Evolutionary conservation across 1,140 invertebrate genomes (phyloP).

Genomic region (Ganaspis sp.): DNA sequence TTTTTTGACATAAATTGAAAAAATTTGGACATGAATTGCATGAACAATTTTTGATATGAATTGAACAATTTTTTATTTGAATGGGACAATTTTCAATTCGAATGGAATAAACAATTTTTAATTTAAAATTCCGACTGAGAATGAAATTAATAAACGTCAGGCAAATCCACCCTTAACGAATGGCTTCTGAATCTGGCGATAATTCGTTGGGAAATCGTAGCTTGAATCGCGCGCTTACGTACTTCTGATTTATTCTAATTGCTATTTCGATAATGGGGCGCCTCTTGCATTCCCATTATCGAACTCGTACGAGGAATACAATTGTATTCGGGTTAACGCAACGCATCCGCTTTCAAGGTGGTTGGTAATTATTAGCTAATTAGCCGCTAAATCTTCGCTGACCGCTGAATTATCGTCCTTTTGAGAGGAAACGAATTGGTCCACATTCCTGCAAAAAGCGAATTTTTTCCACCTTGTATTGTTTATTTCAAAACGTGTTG

Average conservation of each 20-base stretch:
- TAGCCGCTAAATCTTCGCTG: conserved; percentile 72
- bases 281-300: conserved; percentile 75
- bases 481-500: too few species aligned
- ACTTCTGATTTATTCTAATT: conserved; percentile 76
- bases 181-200: conserved; percentile 44
- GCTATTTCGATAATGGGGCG: conserved; percentile 75
- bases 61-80: too few species aligned
- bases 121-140: neutral
- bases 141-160: conserved; percentile 19
- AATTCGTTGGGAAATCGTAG: conserved; percentile 63
- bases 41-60: too few species aligned
- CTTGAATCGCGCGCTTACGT: conserved; percentile 59
- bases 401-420: conserved; percentile 69
- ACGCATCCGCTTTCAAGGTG: conserved; percentile 60
- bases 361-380: conserved; percentile 74
- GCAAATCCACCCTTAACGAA: conserved; percentile 52
- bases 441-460: conserved; percentile 49
- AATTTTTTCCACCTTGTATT: too few species aligned
- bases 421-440: conserved; percentile 17
- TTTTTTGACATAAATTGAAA: too few species aligned
- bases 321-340: conserved; percentile 73
- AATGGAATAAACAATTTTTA: neutral
- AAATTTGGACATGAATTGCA: too few species aligned
- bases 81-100: too few species aligned
- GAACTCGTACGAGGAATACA: conserved; percentile 70